Conservation (phyloP, 2,888 invertebrate genomes). For the Notodonta ziczac region DNA sequence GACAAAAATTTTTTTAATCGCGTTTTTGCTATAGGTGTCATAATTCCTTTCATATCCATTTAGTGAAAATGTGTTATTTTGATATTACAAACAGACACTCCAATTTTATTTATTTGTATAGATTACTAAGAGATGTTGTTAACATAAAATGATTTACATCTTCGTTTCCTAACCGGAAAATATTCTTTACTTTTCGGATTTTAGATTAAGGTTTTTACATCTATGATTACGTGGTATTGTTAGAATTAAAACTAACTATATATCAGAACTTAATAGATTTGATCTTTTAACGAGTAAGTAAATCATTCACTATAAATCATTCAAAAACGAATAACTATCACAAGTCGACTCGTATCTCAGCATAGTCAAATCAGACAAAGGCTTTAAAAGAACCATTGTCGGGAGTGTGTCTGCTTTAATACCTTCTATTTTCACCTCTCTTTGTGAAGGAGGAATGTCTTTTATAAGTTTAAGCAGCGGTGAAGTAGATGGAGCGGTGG, state of each 20-base stretch:
- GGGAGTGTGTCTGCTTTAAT: conserved; percentile 56
- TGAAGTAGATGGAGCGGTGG: conserved; percentile 19
- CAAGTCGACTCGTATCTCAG: conserved; percentile 31
- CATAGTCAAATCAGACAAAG: conserved; percentile 53
- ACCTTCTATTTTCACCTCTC: conserved; percentile 61
- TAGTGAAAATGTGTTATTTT: too few relatives aligned
- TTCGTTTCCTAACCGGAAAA: too few relatives aligned
- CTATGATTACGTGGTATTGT: too few relatives aligned
- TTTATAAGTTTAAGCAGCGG: conserved; percentile 42
- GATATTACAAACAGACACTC: too few relatives aligned
- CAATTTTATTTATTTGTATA: too few relatives aligned
- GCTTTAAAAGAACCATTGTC: conserved; percentile 65
- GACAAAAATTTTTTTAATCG: too few relatives aligned
- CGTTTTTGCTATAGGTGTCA: too few relatives aligned
- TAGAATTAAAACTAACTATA: background rate
- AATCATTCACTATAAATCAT: conserved; percentile 28
- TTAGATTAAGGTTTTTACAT: too few relatives aligned
- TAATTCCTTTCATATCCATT: too few relatives aligned
- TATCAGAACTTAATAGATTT: background rate
- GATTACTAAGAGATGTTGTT: too few relatives aligned
- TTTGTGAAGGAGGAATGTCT: conserved; percentile 57
- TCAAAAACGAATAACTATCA: conserved; percentile 27
- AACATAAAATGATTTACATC: too few relatives aligned
- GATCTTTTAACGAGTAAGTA: background rate
- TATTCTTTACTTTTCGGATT: too few relatives aligned